Base-by-base conservation (phyloP, 2,888 invertebrate genomes). In the Stegophylla sp. region DNA sequence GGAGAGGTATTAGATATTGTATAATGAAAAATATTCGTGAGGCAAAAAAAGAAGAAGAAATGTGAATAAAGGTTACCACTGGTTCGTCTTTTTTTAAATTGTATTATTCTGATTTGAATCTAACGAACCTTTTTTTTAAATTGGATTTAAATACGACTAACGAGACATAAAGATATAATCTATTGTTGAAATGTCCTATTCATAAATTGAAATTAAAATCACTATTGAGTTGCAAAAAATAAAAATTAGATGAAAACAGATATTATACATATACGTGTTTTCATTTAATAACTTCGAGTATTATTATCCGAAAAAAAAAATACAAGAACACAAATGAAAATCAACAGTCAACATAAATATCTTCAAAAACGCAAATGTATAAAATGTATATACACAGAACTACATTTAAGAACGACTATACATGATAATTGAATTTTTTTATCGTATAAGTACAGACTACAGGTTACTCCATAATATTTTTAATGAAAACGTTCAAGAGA, bases 71-170 rank as follows among this genome's bases (percentile, higher is more conserved):
- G 28, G 67, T 67, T 26, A 48, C 67, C 43, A 51, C 20, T 45
- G 53, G 4, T 53, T 7, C 13, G 34, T 34, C 13, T 41, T 69
- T 34, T 41, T 73, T 48, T 9, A 28, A 28, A 61, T 48, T 71
- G n/a, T 10, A 61, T 61, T 61, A 73, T 61, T 61, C 26, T 26
- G 28, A 61, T 45, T 73, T 61, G 20, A 73, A 61, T 61, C 28
- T 59, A n/a, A 48, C 20, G 15, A 61, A 45, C 28, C 45, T 28
- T 45, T 10, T 59, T 61, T 28, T 20, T 20, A 28, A 61, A 17
- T 61, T 56, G n/a, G 28, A 72, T 48, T 73, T n/a, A 13, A 48
- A 59, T 15, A 20, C 12, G 3, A 20, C 28, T 15, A 7, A 28
- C n/a, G 20, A 26, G 17, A 59, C 13, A 56, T 43, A 17, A 59